Base-by-base conservation (phyloP, 2,113 vertebrate species). In the Gila orcuttii region DNA sequence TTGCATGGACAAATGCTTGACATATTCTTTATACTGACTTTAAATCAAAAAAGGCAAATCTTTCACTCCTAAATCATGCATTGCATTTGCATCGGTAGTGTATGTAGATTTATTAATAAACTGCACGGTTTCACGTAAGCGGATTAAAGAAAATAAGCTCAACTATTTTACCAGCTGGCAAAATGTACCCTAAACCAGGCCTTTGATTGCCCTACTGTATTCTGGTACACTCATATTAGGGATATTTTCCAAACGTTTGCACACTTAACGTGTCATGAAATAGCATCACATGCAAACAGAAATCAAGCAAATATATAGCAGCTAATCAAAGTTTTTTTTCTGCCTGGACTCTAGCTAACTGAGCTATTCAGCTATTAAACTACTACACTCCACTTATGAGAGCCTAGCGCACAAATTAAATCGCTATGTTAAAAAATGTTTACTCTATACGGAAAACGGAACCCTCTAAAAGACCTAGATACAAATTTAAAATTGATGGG, bases 311-410 rank as follows among this genome's bases (percentile, higher is more conserved):
- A 52, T 13, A 25, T 39, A 79, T 42, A 42, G n/a, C n/a, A n/a
- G n/a, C n/a, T 42, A 42, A 42, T 36, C 2, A 9, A 60, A 19
- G 28, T 47, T 17, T 11, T 47, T 25, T 10, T 82, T 28, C 28
- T 52, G 42, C 3, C 28, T 52, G 28, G 6, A 69, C 62, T 69
- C 60, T 50, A 17, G 57, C 45, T 33, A 33, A 50, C 25, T 69
- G 10, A n/a, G 80, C 80, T 82, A 82, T 36, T 19, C 45, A 82
- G 80, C 62, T 69, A 55, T 19, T 23, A 28, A n/a, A 64, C n/a
- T 12, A 17, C 15, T 47, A 12, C 15, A 23, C 11, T 82, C 17
- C 62, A 69, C 17, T 52, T 82, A 23, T 82, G 6, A 23, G 28
- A 55, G 19, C 3, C 25, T 33, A 12, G 6, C 28, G 62, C 11